A percentile compares a stretch with the other conserved stretches of the same genome.
Conservation (phyloP, 2,797 vertebrate genomes). For the Babyrousa celebensis region DNA sequence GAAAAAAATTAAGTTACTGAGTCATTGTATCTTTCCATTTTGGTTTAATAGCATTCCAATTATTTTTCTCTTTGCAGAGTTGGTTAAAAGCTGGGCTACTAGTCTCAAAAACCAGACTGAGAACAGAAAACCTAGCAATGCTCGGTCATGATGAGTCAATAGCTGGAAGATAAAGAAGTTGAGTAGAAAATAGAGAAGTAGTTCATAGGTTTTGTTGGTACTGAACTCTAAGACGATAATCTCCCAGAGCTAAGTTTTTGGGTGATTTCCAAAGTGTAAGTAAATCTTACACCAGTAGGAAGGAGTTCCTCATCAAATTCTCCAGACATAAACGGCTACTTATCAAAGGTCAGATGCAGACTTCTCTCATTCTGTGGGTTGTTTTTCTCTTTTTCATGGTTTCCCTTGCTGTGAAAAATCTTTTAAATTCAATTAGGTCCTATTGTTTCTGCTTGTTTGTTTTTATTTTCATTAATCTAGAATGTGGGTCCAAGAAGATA, state of each 20-base stretch:
- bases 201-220: slow-evolving; percentile 41
- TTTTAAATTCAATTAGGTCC: not conserved
- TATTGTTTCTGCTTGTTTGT: not conserved
- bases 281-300: slow-evolving; percentile 41
- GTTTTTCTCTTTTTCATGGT: not conserved
- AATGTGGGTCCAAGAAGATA: no score
- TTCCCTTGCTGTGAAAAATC: not conserved
- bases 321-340: slow-evolving; percentile 48
- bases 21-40: slow-evolving; percentile 21
- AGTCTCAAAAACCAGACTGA: not conserved
- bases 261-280: slow-evolving; percentile 74
- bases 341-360: slow-evolving; percentile 12
- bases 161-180: slow-evolving; percentile 27
- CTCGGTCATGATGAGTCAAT: slow-evolving; percentile 12
- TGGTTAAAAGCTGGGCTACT: not conserved
- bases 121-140: slow-evolving; percentile 31
- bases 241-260: slow-evolving; percentile 47
- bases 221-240: slow-evolving; percentile 57
- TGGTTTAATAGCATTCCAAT: not conserved
- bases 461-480: no score
- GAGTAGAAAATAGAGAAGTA: slow-evolving; percentile 61
- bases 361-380: not conserved
- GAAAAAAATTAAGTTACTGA: not conserved
- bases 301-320: not conserved
- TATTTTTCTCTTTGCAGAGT: not conserved